Conservation (phyloP, 1,140 invertebrate genomes). For the Solen grandis region DNA sequence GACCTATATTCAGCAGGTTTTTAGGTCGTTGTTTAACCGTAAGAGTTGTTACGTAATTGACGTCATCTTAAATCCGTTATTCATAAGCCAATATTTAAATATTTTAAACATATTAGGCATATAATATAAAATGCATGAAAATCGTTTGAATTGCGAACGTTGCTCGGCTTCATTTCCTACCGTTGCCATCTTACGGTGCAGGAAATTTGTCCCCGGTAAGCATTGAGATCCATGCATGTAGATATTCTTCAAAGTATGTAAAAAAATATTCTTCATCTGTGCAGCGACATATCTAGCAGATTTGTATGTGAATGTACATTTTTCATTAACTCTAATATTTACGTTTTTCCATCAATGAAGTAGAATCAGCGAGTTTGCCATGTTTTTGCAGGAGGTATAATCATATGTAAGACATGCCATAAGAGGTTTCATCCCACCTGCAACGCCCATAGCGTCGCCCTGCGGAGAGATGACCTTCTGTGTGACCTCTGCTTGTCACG, state of each 20-base stretch:
- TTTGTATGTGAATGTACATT: too few species aligned
- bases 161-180: constrained; percentile 20
- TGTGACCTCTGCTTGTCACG: constrained; percentile 20
- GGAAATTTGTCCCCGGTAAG: constrained; percentile 16
- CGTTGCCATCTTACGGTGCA: constrained; percentile 13
- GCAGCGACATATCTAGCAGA: too few species aligned
- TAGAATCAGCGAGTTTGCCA: too few species aligned
- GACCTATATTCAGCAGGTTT: too few species aligned
- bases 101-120: too few species aligned
- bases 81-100: too few species aligned
- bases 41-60: neutral
- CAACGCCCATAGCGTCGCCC: neutral
- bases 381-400: constrained; percentile 18
- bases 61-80: constrained; percentile 15
- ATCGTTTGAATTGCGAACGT: constrained; percentile 6
- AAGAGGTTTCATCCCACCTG: constrained; percentile 31
- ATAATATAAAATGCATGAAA: neutral
- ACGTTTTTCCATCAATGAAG: too few species aligned
- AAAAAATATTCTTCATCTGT: too few species aligned
- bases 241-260: too few species aligned
- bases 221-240: too few species aligned
- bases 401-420: constrained; percentile 25
- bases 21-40: too few species aligned
- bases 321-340: too few species aligned
- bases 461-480: neutral